These are phyloP conservation scores for Cylindroiulus punctatus DNA, from an alignment of 2,888 invertebrate species.

Conservation along the genomic window DNA sequence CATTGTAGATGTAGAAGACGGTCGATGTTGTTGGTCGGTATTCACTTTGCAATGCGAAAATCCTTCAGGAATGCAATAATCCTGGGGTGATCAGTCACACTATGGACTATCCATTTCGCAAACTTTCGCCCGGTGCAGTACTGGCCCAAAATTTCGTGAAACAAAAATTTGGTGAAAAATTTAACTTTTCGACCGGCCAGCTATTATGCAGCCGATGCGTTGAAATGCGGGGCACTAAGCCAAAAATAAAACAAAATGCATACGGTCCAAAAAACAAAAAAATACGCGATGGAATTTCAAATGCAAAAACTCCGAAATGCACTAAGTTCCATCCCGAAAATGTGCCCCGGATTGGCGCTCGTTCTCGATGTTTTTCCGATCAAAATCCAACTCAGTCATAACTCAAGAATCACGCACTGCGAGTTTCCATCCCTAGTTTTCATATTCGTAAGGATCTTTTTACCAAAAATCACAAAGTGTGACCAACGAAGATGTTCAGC, in stretches of 20 bases:
- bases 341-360: too few species aligned
- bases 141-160: too few species aligned
- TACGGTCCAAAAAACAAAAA: background rate
- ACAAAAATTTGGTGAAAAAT: too few species aligned
- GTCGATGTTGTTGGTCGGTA: background rate
- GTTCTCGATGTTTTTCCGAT: background rate
- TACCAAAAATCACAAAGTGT: slow-evolving; percentile 13
- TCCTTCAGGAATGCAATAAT: background rate
- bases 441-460: slow-evolving; percentile 22
- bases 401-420: background rate
- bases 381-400: background rate
- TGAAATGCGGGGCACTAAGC: background rate
- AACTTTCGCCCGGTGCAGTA: background rate
- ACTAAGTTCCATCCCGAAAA: background rate
- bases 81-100: background rate
- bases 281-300: too few species aligned
- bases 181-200: too few species aligned
- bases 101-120: background rate
- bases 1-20: too few species aligned
- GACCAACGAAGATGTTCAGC: background rate
- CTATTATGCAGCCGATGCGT: too few species aligned
- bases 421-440: background rate
- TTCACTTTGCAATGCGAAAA: background rate
- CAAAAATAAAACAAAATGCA: background rate
- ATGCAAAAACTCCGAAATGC: background rate